Percentiles rank a stretch among this genome's conserved stretches.
These are phyloP conservation scores for Camponotus fellah DNA, from an alignment of 2,888 invertebrate genomes.

Conservation along the genomic window DNA sequence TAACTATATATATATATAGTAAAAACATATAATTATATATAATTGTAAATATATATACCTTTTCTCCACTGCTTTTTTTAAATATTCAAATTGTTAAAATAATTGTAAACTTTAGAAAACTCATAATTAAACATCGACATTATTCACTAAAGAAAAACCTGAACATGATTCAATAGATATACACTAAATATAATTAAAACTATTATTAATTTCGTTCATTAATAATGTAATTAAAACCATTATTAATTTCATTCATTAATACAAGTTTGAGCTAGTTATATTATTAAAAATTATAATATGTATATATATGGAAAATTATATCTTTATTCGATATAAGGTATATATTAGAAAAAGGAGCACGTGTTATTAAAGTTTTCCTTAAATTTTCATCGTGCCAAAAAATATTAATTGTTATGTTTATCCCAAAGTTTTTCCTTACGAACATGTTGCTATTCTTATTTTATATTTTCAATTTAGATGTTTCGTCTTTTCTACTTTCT, in stretches of 20 bases:
- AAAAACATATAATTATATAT: not conserved
- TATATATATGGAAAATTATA: too few relatives aligned
- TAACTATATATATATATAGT: not conserved
- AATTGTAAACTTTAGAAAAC: not conserved
- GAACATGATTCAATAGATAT: not conserved
- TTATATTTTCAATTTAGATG: not conserved
- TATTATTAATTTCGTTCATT: slow-evolving; percentile 1
- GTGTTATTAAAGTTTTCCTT: not conserved
- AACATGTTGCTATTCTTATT: not conserved
- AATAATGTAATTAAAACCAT: not conserved
- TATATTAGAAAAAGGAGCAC: not conserved
- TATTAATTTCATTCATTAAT: slow-evolving; percentile 2
- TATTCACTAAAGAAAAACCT: not conserved
- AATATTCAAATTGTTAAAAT: not conserved
- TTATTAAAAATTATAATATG: not conserved
- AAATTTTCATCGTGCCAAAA: not conserved
- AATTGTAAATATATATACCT: not conserved
- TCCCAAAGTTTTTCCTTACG: not conserved
- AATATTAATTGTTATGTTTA: not conserved
- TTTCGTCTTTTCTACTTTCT: too few relatives aligned
- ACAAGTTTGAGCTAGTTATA: not conserved
- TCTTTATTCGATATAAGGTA: not conserved
- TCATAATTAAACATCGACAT: not conserved
- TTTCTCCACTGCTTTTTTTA: not conserved
- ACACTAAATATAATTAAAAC: too few relatives aligned